These are phyloP conservation scores for Papilio protenor DNA, from an alignment of 2,888 invertebrate genomes.

Conservation along the genomic window DNA sequence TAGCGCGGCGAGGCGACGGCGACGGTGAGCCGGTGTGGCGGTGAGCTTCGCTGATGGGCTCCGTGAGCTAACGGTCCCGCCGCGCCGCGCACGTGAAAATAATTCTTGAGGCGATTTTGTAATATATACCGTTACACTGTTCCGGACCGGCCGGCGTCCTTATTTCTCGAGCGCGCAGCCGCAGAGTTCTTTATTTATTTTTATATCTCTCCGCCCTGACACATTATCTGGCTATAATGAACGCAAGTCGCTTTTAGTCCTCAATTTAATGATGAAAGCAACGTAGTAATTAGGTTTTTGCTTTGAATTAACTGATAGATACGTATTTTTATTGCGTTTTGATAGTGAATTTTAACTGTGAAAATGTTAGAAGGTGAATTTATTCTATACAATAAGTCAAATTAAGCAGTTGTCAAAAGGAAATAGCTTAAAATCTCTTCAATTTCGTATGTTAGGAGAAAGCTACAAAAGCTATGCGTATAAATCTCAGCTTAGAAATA, in stretches of 20 bases:
- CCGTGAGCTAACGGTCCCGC: constrained; percentile 74
- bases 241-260: constrained; percentile 1
- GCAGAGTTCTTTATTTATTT: constrained; percentile 69
- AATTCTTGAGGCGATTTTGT: constrained; percentile 84
- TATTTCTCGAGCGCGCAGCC: constrained; percentile 71
- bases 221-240: constrained; percentile 34
- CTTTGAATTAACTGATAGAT: background rate
- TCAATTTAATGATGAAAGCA: constrained; percentile 4
- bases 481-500: background rate
- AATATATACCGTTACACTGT: constrained; percentile 81
- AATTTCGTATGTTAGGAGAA: background rate
- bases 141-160: constrained; percentile 81
- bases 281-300: constrained; percentile 7
- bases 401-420: too few relatives aligned
- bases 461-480: background rate
- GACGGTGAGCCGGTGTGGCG: constrained; percentile 47
- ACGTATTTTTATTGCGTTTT: background rate
- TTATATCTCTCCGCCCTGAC: constrained; percentile 71
- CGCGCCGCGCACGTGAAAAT: constrained; percentile 80
- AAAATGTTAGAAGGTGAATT: too few relatives aligned
- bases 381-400: background rate
- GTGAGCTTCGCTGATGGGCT: constrained; percentile 63
- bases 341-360: too few relatives aligned
- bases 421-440: background rate
- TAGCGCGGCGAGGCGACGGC: constrained; percentile 51